Percentiles rank a stretch among this genome's conserved stretches.
phyloP scores from a whole-genome alignment of 2,888 invertebrate genomes.

The Globia sparganii region DNA sequence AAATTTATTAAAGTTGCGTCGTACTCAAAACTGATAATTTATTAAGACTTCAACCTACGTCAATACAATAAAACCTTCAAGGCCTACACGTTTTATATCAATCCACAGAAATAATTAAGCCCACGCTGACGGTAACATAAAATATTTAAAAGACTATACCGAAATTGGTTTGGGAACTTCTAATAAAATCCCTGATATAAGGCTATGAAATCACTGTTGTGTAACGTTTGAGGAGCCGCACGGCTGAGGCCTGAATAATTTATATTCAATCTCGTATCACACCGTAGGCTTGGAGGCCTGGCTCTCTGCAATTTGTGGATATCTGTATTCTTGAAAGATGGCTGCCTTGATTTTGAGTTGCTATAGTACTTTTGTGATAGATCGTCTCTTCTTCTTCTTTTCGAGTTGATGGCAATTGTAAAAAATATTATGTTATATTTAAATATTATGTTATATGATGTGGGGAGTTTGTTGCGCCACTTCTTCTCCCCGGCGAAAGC shows the following conservation, averaged over 20 bases:
- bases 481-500: no score
- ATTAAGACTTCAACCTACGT: neutral
- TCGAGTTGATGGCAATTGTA: neutral
- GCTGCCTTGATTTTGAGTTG: neutral
- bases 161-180: conserved; percentile 58
- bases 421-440: neutral
- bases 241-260: conserved; percentile 68
- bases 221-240: conserved; percentile 51
- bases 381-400: neutral
- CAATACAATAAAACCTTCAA: conserved; percentile 13
- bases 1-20: neutral
- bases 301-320: conserved; percentile 66
- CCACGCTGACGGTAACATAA: conserved; percentile 32
- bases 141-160: conserved; percentile 62
- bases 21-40: conserved; percentile 1
- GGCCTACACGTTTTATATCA: conserved; percentile 36
- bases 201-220: conserved; percentile 52
- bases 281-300: conserved; percentile 31
- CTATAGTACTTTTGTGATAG: neutral
- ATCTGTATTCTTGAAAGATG: conserved; percentile 51
- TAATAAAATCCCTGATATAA: conserved; percentile 56
- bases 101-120: conserved; percentile 38
- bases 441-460: no score
- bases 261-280: conserved; percentile 71
- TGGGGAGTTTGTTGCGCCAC: no score